phyloP scores from a whole-genome alignment of 2,797 vertebrate genomes.

The Gila robusta region DNA sequence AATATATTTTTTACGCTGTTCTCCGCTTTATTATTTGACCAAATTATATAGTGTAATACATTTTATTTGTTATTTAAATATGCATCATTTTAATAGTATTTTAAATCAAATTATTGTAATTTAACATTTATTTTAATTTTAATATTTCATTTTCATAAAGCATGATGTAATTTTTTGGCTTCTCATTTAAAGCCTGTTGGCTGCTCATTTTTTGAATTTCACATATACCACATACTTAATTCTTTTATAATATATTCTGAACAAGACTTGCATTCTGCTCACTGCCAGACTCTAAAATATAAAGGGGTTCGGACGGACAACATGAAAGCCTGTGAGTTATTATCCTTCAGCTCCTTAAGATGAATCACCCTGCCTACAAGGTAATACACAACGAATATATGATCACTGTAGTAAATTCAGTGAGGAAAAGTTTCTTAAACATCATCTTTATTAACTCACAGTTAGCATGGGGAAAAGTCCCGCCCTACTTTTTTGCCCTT shows the following conservation, averaged over 20 bases:
- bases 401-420: constrained; percentile 60
- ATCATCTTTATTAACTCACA: constrained; percentile 13
- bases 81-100: neutral
- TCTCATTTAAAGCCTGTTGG: no score
- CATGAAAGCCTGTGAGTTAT: constrained; percentile 69
- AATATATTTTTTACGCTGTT: no score
- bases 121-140: neutral
- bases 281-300: constrained; percentile 69
- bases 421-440: constrained; percentile 53
- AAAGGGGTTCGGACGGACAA: constrained; percentile 52
- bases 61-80: neutral
- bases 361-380: constrained; percentile 72
- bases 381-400: constrained; percentile 69
- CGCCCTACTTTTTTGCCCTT: neutral
- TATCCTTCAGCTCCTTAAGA: constrained; percentile 69
- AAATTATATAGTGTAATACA: no score
- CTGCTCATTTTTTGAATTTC: neutral
- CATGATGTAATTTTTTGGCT: no score
- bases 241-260: neutral
- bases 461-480: neutral
- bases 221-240: neutral
- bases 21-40: no score
- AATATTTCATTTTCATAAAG: neutral
- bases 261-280: constrained; percentile 21
- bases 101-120: neutral